Percentiles rank a stretch among this genome's conserved stretches.
Evolutionary conservation across 2,113 vertebrate genomes (phyloP).

Genomic region (Climacteris rufus): DNA sequence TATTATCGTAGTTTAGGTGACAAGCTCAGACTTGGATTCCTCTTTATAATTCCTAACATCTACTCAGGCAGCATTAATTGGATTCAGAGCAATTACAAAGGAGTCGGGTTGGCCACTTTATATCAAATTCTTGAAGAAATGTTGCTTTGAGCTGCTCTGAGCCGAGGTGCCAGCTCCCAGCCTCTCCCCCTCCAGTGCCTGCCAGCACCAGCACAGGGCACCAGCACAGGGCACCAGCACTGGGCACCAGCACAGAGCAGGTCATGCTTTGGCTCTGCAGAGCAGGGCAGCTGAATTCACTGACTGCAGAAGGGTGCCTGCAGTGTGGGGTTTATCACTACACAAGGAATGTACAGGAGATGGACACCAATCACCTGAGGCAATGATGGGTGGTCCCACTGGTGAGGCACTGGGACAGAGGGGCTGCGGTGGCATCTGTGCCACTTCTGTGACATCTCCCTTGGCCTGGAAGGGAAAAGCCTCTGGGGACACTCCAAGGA

Average conservation of each 20-base stretch:
- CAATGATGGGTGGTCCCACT: fast-evolving
- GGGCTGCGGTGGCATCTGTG: fast-evolving
- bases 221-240: not conserved
- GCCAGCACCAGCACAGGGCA: fast-evolving
- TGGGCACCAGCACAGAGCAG: not conserved
- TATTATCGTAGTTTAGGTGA: not conserved
- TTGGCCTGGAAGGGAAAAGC: not conserved
- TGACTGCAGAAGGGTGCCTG: not conserved
- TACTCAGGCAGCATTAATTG: constrained; percentile 52
- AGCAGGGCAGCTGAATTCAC: not conserved
- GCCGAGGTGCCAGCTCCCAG: fast-evolving
- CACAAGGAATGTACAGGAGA: fast-evolving
- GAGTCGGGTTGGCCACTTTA: constrained; percentile 29
- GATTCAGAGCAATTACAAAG: constrained; percentile 43
- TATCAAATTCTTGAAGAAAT: not conserved
- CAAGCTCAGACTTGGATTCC: not conserved
- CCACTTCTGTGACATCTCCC: not conserved
- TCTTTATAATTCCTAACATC: constrained; percentile 53
- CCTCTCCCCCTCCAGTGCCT: not conserved
- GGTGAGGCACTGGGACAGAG: not conserved
- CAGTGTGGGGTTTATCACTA: not conserved
- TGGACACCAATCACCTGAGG: not conserved
- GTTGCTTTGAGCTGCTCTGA: not conserved
- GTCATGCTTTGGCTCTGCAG: not conserved
- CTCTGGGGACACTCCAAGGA: not conserved